A percentile compares a stretch with the other conserved stretches of the same genome.
phyloP scores from a whole-genome alignment of 2,797 vertebrate species.

The Diplodus sargus region DNA sequence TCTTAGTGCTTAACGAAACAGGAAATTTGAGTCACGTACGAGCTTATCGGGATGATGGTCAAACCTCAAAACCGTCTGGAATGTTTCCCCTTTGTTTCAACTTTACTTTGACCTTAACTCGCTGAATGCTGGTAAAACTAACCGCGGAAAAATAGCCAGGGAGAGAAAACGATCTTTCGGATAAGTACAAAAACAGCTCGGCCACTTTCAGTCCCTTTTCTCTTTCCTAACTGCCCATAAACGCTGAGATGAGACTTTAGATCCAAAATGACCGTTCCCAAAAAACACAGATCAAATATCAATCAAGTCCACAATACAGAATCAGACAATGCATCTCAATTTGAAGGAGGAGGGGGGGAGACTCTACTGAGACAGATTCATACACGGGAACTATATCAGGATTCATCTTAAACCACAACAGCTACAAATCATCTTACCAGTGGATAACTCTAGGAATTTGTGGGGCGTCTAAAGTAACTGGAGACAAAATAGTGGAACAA shows the following conservation, averaged over 20 bases:
- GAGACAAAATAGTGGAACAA: conserved; percentile 54
- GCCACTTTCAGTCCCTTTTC: conserved; percentile 33
- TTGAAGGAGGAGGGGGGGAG: conserved; percentile 32
- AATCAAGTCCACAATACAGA: conserved; percentile 56
- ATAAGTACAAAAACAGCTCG: conserved; percentile 50
- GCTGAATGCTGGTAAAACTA: conserved; percentile 15
- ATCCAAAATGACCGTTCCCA: conserved; percentile 20
- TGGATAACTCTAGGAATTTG: conserved; percentile 39
- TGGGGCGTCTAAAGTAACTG: conserved; percentile 61
- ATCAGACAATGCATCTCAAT: conserved; percentile 32
- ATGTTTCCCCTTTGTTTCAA: conserved; percentile 53
- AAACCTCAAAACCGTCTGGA: conserved; percentile 59
- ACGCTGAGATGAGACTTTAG: conserved; percentile 26
- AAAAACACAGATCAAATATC: conserved; percentile 57
- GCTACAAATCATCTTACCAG: conserved; percentile 66
- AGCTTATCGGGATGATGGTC: conserved; percentile 38
- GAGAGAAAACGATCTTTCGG: conserved; percentile 26
- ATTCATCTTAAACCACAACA: conserved; percentile 70
- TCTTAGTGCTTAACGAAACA: conserved; percentile 57
- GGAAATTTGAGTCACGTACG: conserved; percentile 33
- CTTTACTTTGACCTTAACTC: conserved; percentile 13
- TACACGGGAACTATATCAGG: conserved; percentile 62
- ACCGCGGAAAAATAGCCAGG: conserved; percentile 23
- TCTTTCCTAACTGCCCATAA: conserved; percentile 11
- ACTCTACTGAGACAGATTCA: conserved; percentile 53